Conservation (phyloP, 1,140 invertebrate species). For the Drosophila arawakana region DNA sequence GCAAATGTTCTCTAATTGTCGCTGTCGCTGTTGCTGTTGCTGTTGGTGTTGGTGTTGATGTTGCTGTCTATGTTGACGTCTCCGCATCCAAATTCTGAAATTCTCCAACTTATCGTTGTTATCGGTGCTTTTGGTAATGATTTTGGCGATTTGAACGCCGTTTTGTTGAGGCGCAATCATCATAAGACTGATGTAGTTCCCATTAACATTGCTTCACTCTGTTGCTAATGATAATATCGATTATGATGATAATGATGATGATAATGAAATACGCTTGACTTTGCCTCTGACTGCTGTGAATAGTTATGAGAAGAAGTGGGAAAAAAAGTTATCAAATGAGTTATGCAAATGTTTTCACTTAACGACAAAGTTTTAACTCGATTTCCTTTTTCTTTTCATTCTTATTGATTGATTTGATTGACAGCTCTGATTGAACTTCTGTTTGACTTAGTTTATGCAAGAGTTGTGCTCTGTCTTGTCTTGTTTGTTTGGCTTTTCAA, state of each 20-base stretch:
- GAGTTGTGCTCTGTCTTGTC: neutral
- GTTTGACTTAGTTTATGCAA: neutral
- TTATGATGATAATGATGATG: slow-evolving; percentile 3
- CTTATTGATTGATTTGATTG: neutral
- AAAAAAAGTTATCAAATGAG: slow-evolving; percentile 7
- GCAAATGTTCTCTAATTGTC: slow-evolving; percentile 39
- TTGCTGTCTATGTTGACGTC: slow-evolving; percentile 5
- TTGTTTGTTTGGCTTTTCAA: neutral
- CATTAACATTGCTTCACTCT: slow-evolving; percentile 49
- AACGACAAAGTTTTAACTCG: neutral
- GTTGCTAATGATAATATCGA: neutral
- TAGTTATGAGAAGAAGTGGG: neutral
- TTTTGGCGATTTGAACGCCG: slow-evolving; percentile 60
- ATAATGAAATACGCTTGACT: neutral
- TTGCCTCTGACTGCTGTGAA: neutral
- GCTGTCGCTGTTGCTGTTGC: slow-evolving; percentile 18
- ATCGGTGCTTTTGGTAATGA: slow-evolving; percentile 24
- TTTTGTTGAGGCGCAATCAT: slow-evolving; percentile 49
- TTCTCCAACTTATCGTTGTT: slow-evolving; percentile 18
- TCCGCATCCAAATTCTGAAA: slow-evolving; percentile 15
- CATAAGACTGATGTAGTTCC: slow-evolving; percentile 57
- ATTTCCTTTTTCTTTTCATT: neutral
- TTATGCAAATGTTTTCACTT: slow-evolving; percentile 12
- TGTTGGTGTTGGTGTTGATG: slow-evolving; percentile 22
- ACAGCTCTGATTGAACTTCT: neutral